Base-by-base conservation (phyloP, 2,888 invertebrate species). In the Bellardia pandia region DNA sequence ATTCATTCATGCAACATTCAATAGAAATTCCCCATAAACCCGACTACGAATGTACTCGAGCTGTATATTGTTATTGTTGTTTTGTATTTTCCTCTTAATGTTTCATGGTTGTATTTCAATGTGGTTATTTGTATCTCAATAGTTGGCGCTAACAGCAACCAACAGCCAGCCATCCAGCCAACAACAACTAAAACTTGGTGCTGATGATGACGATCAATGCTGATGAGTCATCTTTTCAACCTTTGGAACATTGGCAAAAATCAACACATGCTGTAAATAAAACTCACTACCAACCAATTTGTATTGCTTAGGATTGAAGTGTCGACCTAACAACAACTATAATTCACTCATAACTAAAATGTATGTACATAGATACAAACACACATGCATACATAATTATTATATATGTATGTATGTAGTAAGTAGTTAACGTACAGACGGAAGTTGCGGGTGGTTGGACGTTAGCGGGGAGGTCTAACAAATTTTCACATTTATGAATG, bases 401-500 rank as follows among this genome's bases (percentile, higher is more conserved):
- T 23, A 23, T 23, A 23, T 23, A n/a, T n/a, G n/a, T 33, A 23
- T 64, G 37, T 13, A 37, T 72, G 1, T 37, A 37, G n/a, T 37
- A 23, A 37, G 23, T 53, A 62, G 37, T 37, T 51, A 76, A 51
- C 40, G 51, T 45, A 13, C 60, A 51, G 11, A 60, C 37, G 76
- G 86, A 48, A 75, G 71, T 66, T 14, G 69, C 16, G 56, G 71
- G 33, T 16, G 45, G 14, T 56, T 53, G 14, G 42, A 14, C 13
- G 13, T 40, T 68, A 45, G 40, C n/a, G 45, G 60, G 58, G 89
- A 42, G 48, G 74, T 69, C 64, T 77, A 87, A 74, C 74, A 68
- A 84, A 79, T 87, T 77, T 84, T 81, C 68, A 74, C 62, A 78
- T 87, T 87, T 87, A 87, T 87, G 84, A 87, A 87, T 87, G 86